Evolutionary conservation across 2,888 invertebrate species (phyloP).

Genomic region (Bombylius discolor): DNA sequence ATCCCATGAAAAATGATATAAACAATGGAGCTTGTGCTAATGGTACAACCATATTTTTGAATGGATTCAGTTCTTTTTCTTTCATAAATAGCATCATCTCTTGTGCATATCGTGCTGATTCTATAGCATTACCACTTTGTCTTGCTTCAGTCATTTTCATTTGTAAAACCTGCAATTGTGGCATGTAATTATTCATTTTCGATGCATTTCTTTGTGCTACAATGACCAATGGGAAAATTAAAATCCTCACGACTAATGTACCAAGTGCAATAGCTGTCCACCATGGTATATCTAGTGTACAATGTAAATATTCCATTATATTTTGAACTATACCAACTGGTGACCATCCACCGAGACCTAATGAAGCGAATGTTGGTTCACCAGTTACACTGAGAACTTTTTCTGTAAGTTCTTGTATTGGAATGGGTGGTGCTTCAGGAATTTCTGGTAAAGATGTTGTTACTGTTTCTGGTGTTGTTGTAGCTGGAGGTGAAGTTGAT

Average conservation of each 20-base stretch:
- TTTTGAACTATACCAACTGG: conserved; percentile 75
- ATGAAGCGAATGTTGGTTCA: conserved; percentile 64
- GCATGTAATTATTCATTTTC: conserved; percentile 70
- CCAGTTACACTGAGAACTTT: conserved; percentile 32
- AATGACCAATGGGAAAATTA: conserved; percentile 77
- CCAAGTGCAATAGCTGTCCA: conserved; percentile 76
- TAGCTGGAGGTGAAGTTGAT: not conserved
- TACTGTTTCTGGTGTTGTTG: not conserved
- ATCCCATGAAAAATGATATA: conserved; percentile 78
- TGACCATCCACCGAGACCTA: conserved; percentile 72
- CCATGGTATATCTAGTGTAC: conserved; percentile 78
- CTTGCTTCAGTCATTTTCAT: conserved; percentile 77
- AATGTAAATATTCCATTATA: conserved; percentile 70
- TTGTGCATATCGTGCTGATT: conserved; percentile 59
- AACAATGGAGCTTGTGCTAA: conserved; percentile 80
- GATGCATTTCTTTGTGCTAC: conserved; percentile 68
- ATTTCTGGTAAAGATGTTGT: conserved; percentile 21
- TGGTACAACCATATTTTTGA: conserved; percentile 66
- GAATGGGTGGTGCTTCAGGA: conserved; percentile 26
- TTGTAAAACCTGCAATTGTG: conserved; percentile 72
- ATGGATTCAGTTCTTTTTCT: conserved; percentile 63
- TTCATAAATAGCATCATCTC: conserved; percentile 75
- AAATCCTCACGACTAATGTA: conserved; percentile 60
- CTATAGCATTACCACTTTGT: conserved; percentile 64
- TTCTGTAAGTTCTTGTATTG: conserved; percentile 14